phyloP scores from a whole-genome alignment of 2,113 vertebrate species.

The Dipodomys spectabilis region DNA sequence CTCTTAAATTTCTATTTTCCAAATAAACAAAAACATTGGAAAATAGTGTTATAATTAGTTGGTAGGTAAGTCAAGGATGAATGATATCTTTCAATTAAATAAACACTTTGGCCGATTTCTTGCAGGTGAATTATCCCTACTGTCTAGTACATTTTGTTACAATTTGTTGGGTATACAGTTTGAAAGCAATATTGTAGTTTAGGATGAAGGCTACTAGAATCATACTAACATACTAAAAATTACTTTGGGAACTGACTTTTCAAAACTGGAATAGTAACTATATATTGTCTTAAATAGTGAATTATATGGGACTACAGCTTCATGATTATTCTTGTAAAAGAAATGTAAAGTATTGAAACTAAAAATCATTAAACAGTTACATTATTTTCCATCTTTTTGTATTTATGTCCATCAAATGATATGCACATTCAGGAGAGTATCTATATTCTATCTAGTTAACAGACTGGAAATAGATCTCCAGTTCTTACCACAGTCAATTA shows the following conservation, averaged over 20 bases:
- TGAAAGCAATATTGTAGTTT: slow-evolving; percentile 35
- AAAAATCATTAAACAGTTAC: neutral
- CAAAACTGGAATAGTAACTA: slow-evolving; percentile 13
- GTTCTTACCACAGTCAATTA: neutral
- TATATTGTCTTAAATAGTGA: neutral
- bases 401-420: slow-evolving; percentile 34
- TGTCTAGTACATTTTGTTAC: neutral
- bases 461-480: neutral
- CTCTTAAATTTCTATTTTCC: slow-evolving; percentile 24
- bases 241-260: slow-evolving; percentile 25
- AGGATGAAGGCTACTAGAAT: neutral
- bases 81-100: slow-evolving; percentile 1
- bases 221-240: slow-evolving; percentile 18
- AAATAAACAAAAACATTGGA: neutral
- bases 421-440: slow-evolving; percentile 6
- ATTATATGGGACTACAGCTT: slow-evolving; percentile 24
- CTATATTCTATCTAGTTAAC: neutral
- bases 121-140: slow-evolving; percentile 1
- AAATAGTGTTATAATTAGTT: slow-evolving; percentile 1
- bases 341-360: slow-evolving; percentile 18
- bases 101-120: neutral
- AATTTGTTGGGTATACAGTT: neutral
- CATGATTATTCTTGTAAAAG: neutral
- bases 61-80: neutral
- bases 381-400: slow-evolving; percentile 7